Evolutionary conservation across 2,888 invertebrate species (phyloP).

Genomic region (Amorpha juglandis): DNA sequence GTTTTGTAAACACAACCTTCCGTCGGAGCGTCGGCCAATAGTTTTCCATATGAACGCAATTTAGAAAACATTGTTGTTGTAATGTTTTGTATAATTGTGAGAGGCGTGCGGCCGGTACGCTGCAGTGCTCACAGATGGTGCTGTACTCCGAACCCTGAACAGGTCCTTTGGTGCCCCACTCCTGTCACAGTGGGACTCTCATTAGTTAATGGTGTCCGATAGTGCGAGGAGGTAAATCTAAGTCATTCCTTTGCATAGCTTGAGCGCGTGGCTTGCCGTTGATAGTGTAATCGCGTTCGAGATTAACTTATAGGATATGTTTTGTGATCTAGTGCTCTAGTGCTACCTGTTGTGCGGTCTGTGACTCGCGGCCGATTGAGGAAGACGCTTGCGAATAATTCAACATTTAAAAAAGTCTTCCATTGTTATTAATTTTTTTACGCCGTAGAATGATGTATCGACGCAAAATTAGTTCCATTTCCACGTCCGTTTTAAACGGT

Average conservation of each 20-base stretch:
- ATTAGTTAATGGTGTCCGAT: constrained; percentile 2
- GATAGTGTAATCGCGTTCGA: constrained; percentile 32
- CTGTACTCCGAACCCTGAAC: neutral
- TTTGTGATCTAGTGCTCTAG: constrained; percentile 11
- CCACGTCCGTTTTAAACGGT: neutral
- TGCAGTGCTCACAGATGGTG: neutral
- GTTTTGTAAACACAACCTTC: constrained; percentile 11
- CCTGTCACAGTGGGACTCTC: neutral
- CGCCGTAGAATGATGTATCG: constrained; percentile 16
- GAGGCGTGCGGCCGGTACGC: neutral
- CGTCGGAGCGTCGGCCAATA: neutral
- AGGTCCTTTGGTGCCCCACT: constrained; percentile 8
- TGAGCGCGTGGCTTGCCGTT: constrained; percentile 46
- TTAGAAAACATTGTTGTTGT: constrained; percentile 27
- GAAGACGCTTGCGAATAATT: constrained; percentile 14
- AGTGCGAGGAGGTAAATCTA: constrained; percentile 54
- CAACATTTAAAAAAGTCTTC: constrained; percentile 17
- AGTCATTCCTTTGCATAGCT: constrained; percentile 70
- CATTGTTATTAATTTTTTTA: constrained; percentile 18
- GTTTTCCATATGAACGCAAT: neutral
- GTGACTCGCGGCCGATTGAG: neutral
- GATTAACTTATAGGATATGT: constrained; percentile 26
- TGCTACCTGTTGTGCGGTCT: neutral
- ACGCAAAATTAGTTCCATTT: neutral
- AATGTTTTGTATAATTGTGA: constrained; percentile 32